phyloP scores from a whole-genome alignment of 2,113 vertebrate species.

The Scophthalmus maximus region DNA sequence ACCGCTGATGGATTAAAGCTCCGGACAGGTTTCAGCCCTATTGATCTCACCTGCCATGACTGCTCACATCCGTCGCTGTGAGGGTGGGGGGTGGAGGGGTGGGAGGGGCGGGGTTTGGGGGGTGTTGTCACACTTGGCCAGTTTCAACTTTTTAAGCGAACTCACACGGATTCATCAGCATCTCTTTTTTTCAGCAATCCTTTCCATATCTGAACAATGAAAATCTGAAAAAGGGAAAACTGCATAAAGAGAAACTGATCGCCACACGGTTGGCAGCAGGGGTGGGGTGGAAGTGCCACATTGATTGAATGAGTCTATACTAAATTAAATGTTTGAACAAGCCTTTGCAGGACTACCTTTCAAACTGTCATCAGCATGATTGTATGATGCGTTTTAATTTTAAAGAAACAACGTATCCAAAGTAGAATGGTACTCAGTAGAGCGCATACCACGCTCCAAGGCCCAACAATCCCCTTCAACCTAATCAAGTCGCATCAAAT shows the following conservation, averaged over 20 bases:
- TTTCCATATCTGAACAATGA: neutral
- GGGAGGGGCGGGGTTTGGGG: neutral
- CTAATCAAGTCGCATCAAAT: no score
- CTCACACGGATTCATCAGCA: conserved; percentile 24
- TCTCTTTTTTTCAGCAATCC: neutral
- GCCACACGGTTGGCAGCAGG: conserved; percentile 4
- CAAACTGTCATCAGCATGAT: conserved; percentile 17
- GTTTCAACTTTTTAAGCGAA: conserved; percentile 24
- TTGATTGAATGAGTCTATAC: no score
- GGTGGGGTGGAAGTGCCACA: conserved; percentile 29
- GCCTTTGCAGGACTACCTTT: neutral
- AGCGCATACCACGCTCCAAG: no score
- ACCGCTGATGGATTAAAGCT: conserved; percentile 75
- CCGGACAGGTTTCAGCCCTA: conserved; percentile 76
- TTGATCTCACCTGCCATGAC: conserved; percentile 76
- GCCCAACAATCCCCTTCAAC: no score
- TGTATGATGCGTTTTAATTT: conserved; percentile 15
- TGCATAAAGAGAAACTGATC: conserved; percentile 2
- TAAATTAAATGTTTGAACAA: conserved; percentile 41
- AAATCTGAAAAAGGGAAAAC: neutral
- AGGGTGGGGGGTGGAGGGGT: neutral
- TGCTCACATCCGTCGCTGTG: conserved; percentile 64
- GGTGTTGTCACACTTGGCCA: conserved; percentile 32
- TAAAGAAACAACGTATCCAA: neutral
- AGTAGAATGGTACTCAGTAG: no score